These are phyloP conservation scores for Scortum barcoo DNA, from an alignment of 2,113 vertebrate species.

Conservation along the genomic window DNA sequence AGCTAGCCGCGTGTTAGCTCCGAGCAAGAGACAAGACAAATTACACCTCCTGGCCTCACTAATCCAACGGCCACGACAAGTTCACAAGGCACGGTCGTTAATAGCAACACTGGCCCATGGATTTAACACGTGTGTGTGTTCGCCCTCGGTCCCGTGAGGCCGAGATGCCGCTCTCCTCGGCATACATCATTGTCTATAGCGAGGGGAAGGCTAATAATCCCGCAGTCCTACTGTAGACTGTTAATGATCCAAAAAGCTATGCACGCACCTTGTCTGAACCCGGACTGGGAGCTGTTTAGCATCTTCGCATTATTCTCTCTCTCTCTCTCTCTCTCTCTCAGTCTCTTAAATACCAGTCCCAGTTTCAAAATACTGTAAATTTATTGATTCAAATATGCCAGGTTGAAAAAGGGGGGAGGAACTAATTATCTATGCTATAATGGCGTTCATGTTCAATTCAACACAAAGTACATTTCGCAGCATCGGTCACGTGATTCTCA, in stretches of 20 bases:
- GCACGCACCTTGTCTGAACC: background rate
- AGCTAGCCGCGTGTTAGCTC: conserved; percentile 24
- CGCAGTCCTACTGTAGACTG: conserved; percentile 21
- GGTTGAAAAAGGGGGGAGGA: background rate
- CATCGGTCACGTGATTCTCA: background rate
- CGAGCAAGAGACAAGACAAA: conserved; percentile 37
- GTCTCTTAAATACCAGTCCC: too few species aligned
- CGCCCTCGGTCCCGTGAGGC: conserved; percentile 21
- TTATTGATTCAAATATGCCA: background rate
- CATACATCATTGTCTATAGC: conserved; percentile 49
- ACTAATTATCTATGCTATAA: background rate
- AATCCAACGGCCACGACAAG: conserved; percentile 35
- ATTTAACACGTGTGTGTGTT: conserved; percentile 54
- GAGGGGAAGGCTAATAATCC: conserved; percentile 52
- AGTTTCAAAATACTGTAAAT: background rate
- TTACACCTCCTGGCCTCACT: conserved; percentile 16
- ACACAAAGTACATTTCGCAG: background rate
- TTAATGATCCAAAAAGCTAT: conserved; percentile 48
- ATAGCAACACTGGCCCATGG: conserved; percentile 4
- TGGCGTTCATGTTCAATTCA: background rate
- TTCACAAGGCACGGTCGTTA: conserved; percentile 39
- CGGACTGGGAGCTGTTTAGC: background rate
- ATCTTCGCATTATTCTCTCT: conserved; percentile 4
- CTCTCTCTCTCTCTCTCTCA: background rate
- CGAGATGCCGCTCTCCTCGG: background rate